Evolutionary conservation across 2,113 vertebrate genomes (phyloP).

Genomic region (Sphaerodactylus townsendi): DNA sequence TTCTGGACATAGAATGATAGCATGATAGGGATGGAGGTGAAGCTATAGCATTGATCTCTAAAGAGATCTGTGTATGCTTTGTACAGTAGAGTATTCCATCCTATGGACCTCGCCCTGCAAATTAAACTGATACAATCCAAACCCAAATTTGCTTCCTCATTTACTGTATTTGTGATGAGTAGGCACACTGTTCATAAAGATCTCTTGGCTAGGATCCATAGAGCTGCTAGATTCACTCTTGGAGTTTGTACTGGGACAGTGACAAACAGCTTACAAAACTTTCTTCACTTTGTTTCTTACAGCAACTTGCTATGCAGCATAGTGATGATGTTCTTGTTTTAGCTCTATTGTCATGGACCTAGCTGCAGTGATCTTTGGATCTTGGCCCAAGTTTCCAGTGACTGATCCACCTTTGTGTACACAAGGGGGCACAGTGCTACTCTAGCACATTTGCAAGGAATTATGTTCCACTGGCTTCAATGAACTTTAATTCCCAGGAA

Average conservation of each 20-base stretch:
- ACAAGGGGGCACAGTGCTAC: background rate
- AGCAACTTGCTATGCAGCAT: background rate
- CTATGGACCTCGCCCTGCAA: background rate
- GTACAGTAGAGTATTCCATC: background rate
- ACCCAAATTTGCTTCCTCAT: background rate
- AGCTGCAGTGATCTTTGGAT: background rate
- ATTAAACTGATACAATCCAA: background rate
- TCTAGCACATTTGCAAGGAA: background rate
- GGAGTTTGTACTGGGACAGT: background rate
- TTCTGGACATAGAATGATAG: background rate
- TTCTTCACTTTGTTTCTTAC: background rate
- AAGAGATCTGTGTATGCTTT: background rate
- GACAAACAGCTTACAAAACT: background rate
- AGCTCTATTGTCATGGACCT: background rate
- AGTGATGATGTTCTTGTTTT: no score
- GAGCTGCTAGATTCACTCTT: background rate
- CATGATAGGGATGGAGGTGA: background rate
- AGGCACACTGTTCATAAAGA: background rate
- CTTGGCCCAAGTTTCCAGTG: background rate
- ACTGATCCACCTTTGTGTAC: background rate
- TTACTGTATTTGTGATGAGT: background rate
- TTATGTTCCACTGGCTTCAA: background rate
- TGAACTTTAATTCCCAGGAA: background rate
- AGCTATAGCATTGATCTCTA: background rate
- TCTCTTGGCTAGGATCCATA: background rate